Conservation (phyloP, 2,888 invertebrate genomes). For the Adineta ricciae region DNA sequence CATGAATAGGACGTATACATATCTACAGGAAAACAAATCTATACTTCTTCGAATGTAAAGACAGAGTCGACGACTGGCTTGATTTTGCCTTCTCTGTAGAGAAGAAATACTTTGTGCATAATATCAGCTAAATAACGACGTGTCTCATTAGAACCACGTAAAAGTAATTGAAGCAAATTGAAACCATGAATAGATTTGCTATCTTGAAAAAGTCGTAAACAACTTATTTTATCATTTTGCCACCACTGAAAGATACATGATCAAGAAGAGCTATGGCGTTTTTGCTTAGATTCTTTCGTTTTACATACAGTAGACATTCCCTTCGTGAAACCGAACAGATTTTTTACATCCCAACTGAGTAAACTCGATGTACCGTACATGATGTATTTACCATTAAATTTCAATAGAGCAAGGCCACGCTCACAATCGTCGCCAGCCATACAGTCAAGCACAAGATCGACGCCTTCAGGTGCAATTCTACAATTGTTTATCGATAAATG, state of each 20-base stretch:
- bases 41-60: slow-evolving; percentile 75
- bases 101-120: slow-evolving; percentile 63
- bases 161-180: slow-evolving; percentile 71
- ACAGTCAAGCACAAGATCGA: slow-evolving; percentile 75
- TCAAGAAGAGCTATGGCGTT: not conserved
- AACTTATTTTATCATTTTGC: slow-evolving; percentile 81
- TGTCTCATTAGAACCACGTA: slow-evolving; percentile 56
- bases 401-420: slow-evolving; percentile 68
- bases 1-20: not conserved
- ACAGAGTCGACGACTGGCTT: slow-evolving; percentile 72
- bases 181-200: slow-evolving; percentile 73
- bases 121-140: slow-evolving; percentile 62
- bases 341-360: slow-evolving; percentile 79
- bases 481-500: slow-evolving; percentile 23
- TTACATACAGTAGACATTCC: not conserved
- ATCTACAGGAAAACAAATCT: too few relatives aligned
- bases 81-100: slow-evolving; percentile 69
- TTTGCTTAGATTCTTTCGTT: not conserved
- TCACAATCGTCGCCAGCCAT: slow-evolving; percentile 78
- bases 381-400: slow-evolving; percentile 77
- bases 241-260: slow-evolving; percentile 59
- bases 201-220: slow-evolving; percentile 75
- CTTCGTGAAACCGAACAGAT: slow-evolving; percentile 78
- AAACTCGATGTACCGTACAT: slow-evolving; percentile 75
- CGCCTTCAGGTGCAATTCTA: slow-evolving; percentile 55